Conservation (phyloP, 2,888 invertebrate genomes). For the Lasioglossum zephyrum region DNA sequence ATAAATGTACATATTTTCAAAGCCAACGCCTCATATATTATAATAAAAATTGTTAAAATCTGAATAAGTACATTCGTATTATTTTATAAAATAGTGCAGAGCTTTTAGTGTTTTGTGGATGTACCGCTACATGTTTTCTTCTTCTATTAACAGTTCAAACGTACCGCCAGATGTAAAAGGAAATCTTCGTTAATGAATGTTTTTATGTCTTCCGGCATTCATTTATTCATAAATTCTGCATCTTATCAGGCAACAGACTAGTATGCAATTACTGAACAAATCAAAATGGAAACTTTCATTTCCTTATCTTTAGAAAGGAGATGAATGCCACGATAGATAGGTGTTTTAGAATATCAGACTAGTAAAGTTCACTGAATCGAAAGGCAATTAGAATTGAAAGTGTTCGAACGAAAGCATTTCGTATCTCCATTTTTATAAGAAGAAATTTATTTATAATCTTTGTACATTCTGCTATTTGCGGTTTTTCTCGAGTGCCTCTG, state of each 20-base stretch:
- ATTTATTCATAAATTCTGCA: neutral
- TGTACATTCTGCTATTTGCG: neutral
- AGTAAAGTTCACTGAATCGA: neutral
- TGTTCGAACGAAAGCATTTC: neutral
- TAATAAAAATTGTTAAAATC: neutral
- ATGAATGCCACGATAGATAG: neutral
- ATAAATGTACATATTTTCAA: too few species aligned
- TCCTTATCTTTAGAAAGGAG: slow-evolving; percentile 4
- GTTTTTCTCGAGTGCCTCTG: neutral
- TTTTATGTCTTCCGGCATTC: neutral
- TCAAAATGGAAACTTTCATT: neutral
- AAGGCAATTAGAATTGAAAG: neutral
- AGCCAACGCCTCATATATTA: too few species aligned
- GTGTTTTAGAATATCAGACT: neutral
- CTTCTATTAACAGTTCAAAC: neutral
- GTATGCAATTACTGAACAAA: neutral
- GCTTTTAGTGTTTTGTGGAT: neutral
- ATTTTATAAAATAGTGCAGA: too few species aligned
- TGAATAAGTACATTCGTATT: neutral
- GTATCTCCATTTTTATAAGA: neutral
- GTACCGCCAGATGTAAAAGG: neutral
- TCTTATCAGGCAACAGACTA: neutral
- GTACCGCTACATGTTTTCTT: neutral
- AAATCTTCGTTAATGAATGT: neutral
- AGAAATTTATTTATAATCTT: neutral